Percentiles rank a stretch among this genome's conserved stretches.
phyloP scores from a whole-genome alignment of 2,888 invertebrate genomes.

The Himalopsyche tibetana region DNA sequence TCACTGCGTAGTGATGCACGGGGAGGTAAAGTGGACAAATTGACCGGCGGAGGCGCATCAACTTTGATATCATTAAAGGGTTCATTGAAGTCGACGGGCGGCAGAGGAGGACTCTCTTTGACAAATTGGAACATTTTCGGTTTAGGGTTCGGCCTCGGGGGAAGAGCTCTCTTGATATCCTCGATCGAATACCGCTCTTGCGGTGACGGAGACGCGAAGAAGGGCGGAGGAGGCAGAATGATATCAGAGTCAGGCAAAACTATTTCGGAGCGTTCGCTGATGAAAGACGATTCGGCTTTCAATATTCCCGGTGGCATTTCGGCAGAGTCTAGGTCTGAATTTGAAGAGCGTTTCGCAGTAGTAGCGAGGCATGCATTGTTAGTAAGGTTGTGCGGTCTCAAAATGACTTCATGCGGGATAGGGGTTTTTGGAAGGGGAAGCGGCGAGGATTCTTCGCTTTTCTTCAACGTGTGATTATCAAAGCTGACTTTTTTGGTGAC shows the following conservation, averaged over 20 bases:
- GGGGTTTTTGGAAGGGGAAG: neutral
- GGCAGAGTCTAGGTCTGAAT: conserved; percentile 22
- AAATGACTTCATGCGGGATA: conserved; percentile 56
- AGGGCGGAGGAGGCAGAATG: conserved; percentile 62
- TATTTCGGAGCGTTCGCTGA: conserved; percentile 60
- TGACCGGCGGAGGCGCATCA: conserved; percentile 74
- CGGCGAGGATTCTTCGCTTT: conserved; percentile 17
- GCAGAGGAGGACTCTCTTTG: conserved; percentile 68
- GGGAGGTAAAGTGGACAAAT: conserved; percentile 73
- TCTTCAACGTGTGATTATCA: conserved; percentile 56
- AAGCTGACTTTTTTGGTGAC: conserved; percentile 64
- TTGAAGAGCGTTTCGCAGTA: conserved; percentile 34
- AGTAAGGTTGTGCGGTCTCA: conserved; percentile 51
- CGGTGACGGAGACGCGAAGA: conserved; percentile 56
- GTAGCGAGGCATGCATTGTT: conserved; percentile 58
- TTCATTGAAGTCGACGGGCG: conserved; percentile 69
- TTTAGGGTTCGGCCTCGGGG: conserved; percentile 71
- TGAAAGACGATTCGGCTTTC: conserved; percentile 60
- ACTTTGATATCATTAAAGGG: conserved; percentile 72
- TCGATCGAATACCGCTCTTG: conserved; percentile 53
- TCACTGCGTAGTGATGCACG: conserved; percentile 63
- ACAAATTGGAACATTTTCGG: conserved; percentile 17
- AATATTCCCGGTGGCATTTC: conserved; percentile 52
- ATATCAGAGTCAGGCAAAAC: conserved; percentile 62
- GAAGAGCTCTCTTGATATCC: conserved; percentile 67